Base-by-base conservation (phyloP, 1,140 invertebrate species). In the Portunus trituberculatus region DNA sequence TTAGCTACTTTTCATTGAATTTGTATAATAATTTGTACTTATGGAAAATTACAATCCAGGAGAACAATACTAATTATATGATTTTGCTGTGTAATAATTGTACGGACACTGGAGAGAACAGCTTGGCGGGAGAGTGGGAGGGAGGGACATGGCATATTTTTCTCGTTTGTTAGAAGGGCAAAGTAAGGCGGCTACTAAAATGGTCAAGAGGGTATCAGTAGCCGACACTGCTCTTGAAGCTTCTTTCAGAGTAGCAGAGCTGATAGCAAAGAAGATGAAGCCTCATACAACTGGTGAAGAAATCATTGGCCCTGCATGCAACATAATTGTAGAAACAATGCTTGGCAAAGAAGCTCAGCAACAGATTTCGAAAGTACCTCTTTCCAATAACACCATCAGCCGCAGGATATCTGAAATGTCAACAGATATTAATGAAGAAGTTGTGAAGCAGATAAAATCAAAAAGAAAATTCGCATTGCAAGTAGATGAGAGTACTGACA, bases 151-250 rank as follows among this genome's bases (percentile, higher is more conserved):
- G 39, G 6, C 88, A 32, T 89, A 89, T 89, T 89, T 89, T 89
- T 89, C 88, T 84, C 83, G 83, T 84, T 84, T 84, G 83, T 84
- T 84, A 90, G n/a, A 90, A 31, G 32, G 32, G 10, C 8, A 86
- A 25, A 10, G 0, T 86, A 86, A 86, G 28, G 83, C 83, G 32
- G 83, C 83, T 86, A 29, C 10, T 86, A 86, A 86, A 86, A 86
- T 86, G 83, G 83, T 32, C 12, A 86, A 86, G n/a, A 86, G 83
- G n/a, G 32, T 86, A 86, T 0, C 83, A 0, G 2, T 86, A 4
- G 32, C 8, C n/a, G 83, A 86, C 83, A 10, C 10, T 86, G 83
- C 8, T 86, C 83, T 29, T 86, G 32, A 86, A 29, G 83, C 8
- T 25, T 86, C 83, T n/a, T 3, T 86, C 28, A 86, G 83, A 86